Evolutionary conservation across 2,797 vertebrate species (phyloP).

Genomic region (Acanthornis magna): DNA sequence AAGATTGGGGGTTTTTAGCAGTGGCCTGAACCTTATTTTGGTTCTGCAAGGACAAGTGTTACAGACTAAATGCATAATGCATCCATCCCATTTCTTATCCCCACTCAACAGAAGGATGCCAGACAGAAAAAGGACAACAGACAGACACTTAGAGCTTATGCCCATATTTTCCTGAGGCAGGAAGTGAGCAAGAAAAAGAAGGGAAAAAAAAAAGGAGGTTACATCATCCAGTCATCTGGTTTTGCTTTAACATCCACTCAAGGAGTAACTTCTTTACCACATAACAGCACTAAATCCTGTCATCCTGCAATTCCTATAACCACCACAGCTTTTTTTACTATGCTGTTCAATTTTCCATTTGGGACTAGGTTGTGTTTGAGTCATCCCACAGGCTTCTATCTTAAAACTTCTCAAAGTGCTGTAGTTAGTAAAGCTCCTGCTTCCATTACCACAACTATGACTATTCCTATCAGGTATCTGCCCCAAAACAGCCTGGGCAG

Average conservation of each 20-base stretch:
- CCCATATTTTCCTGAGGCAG: conserved; percentile 19
- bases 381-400: conserved; percentile 45
- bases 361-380: not conserved
- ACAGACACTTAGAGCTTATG: not conserved
- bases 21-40: not conserved
- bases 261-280: conserved; percentile 61
- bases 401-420: not conserved
- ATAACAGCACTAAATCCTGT: conserved; percentile 44
- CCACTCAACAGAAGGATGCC: not conserved
- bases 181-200: conserved; percentile 2
- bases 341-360: conserved; percentile 50
- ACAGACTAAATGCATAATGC: not conserved
- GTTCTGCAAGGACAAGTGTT: not conserved
- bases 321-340: conserved; percentile 27
- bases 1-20: not conserved
- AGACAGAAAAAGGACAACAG: not conserved
- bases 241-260: conserved; percentile 53
- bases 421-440: not conserved
- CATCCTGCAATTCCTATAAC: conserved; percentile 52
- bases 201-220: not conserved
- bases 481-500: not conserved
- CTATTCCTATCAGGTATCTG: not conserved
- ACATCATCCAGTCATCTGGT: conserved; percentile 62
- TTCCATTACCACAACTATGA: not conserved
- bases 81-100: not conserved